Evolutionary conservation across 2,113 vertebrate genomes (phyloP).

Genomic region (Lycaon pictus): DNA sequence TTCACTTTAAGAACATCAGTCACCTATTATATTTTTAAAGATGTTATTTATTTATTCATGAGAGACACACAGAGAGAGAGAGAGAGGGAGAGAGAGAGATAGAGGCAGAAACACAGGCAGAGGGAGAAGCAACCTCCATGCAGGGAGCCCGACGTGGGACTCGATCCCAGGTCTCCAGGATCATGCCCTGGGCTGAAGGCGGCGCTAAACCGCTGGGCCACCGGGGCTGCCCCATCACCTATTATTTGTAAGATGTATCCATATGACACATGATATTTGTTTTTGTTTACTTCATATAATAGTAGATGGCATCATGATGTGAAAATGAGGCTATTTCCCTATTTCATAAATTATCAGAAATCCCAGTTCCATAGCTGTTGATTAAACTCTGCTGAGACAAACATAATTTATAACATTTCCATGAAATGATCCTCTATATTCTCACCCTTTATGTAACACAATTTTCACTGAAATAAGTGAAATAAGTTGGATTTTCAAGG

Average conservation of each 20-base stretch:
- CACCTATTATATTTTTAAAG: background rate
- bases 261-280: background rate
- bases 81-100: no score
- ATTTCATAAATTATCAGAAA: conserved; percentile 20
- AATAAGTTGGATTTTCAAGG: background rate
- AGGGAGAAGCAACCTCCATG: no score
- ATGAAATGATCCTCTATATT: background rate
- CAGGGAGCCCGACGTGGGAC: no score
- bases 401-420: background rate
- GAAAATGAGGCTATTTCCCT: background rate
- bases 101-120: no score
- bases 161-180: no score
- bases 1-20: background rate
- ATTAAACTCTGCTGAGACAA: background rate
- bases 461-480: background rate
- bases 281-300: background rate
- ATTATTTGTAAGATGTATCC: background rate
- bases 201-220: no score
- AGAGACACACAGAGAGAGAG: no score
- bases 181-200: no score
- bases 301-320: background rate
- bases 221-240: background rate
- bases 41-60: no score
- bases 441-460: background rate
- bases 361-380: background rate